Base-by-base conservation (phyloP, 2,113 vertebrate genomes). In the Bambusicola thoracicus region DNA sequence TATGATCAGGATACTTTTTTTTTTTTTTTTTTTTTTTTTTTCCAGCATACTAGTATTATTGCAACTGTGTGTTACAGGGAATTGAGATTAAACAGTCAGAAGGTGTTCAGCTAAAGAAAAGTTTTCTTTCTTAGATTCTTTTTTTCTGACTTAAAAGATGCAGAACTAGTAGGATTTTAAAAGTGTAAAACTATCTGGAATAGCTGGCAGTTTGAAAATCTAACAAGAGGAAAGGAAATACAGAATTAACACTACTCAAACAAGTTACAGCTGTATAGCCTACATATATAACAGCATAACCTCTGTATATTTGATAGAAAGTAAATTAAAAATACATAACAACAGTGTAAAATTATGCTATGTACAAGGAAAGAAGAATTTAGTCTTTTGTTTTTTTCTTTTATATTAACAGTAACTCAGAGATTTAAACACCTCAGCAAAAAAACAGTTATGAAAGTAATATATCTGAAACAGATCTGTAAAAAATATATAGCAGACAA, bases 401-500 rank as follows among this genome's bases (percentile, higher is more conserved):
- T 69, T 67, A n/a, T 20, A 63, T 13, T 21, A 87, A 68, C 8
- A 73, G 29, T 48, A 68, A 61, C 3, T 10, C 10, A 20, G 40
- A 82, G 19, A 77, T 59, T 49, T 82, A 80, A 89, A 70, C 13
- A 14, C 15, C 32, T 82, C 2, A 2, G 34, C 17, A 67, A 65
- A 80, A 80, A 92, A 80, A 7, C 8, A 44, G 1, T 67, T 80
- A 80, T 70, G 55, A 85, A 95, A 91, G 32, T 80, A 62, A 66
- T 30, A 49, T 25, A 43, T 59, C 29, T 82, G 16, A 81, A 78
- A 81, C 1, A 10, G 11, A 66, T 85, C n/a, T 76, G 2, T 11
- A 25, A 88, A 81, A 90, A 72, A 68, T 65, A 48, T 14, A 11
- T 6, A 83, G 4, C 27, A 78, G 65, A 46, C 7, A 75, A 9